Conservation (phyloP, 92 coral and sea anemone species). For the Muricea muricata region DNA sequence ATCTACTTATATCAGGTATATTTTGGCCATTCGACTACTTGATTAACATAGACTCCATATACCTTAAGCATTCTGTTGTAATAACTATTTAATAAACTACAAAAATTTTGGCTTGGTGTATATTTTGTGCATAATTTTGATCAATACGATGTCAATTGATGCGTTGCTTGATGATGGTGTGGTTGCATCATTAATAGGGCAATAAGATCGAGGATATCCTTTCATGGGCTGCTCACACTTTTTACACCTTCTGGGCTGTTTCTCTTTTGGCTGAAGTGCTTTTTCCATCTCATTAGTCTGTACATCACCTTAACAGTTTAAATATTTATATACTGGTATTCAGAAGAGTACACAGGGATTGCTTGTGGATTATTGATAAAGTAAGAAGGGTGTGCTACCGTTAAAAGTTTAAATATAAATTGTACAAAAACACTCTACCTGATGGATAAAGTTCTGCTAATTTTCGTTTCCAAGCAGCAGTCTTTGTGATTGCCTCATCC, state of each 20-base stretch:
- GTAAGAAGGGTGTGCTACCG: background rate
- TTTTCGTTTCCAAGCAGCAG: slow-evolving; percentile 34
- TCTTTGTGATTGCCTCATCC: slow-evolving; percentile 33
- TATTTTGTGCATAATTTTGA: no score
- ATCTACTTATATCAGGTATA: no score
- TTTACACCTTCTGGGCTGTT: slow-evolving; percentile 15
- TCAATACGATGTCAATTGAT: background rate
- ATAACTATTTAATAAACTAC: no score
- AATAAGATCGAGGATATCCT: slow-evolving; percentile 34
- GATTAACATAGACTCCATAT: no score
- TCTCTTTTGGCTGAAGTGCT: slow-evolving; percentile 17
- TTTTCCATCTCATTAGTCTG: slow-evolving; percentile 34
- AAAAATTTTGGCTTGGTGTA: no score
- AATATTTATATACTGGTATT: background rate
- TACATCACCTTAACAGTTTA: slow-evolving; percentile 20
- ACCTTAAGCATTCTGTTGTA: no score
- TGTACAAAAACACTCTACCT: no score
- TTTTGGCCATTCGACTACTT: no score
- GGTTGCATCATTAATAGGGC: slow-evolving; percentile 22
- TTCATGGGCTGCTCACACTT: slow-evolving; percentile 38
- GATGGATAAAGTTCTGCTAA: background rate
- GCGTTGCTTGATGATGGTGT: background rate
- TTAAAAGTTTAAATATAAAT: no score
- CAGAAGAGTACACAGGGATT: no score
- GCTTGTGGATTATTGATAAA: background rate